Evolutionary conservation across 2,888 invertebrate genomes (phyloP).

Genomic region (Mythimna vitellina): DNA sequence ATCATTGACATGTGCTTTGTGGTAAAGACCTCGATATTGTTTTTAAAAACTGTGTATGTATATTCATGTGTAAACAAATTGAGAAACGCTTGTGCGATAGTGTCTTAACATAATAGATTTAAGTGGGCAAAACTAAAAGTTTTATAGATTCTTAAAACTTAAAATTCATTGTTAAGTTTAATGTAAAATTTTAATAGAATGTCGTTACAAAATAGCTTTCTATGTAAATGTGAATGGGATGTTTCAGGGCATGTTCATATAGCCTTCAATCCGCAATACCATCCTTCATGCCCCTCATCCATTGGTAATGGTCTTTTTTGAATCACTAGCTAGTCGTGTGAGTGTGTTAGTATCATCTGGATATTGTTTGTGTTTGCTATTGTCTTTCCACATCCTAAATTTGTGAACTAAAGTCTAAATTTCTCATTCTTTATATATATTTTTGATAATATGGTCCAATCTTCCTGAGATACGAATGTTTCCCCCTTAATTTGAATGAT

Average conservation of each 20-base stretch:
- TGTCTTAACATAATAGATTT: background rate
- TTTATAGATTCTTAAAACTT: background rate
- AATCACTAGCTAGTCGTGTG: slow-evolving; percentile 83
- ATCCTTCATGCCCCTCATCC: slow-evolving; percentile 75
- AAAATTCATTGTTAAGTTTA: background rate
- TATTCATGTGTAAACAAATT: too few species aligned
- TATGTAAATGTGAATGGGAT: slow-evolving; percentile 69
- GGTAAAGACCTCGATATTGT: background rate
- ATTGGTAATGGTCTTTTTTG: slow-evolving; percentile 84
- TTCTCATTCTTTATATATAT: background rate
- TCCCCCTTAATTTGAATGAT: background rate
- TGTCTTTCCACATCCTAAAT: slow-evolving; percentile 80
- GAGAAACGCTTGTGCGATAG: background rate
- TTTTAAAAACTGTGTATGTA: background rate
- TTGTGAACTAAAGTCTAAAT: slow-evolving; percentile 1
- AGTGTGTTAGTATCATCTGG: slow-evolving; percentile 79
- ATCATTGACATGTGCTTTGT: background rate
- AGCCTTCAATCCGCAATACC: slow-evolving; percentile 66
- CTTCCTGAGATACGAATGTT: background rate
- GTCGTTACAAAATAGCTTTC: slow-evolving; percentile 69
- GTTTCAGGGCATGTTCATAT: slow-evolving; percentile 76
- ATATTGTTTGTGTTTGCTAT: slow-evolving; percentile 74
- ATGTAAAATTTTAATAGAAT: slow-evolving; percentile 45
- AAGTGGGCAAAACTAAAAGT: background rate
- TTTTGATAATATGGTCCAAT: background rate